These are phyloP conservation scores for Etheostoma nigrum DNA, from an alignment of 2,797 vertebrate species.

Conservation along the genomic window DNA sequence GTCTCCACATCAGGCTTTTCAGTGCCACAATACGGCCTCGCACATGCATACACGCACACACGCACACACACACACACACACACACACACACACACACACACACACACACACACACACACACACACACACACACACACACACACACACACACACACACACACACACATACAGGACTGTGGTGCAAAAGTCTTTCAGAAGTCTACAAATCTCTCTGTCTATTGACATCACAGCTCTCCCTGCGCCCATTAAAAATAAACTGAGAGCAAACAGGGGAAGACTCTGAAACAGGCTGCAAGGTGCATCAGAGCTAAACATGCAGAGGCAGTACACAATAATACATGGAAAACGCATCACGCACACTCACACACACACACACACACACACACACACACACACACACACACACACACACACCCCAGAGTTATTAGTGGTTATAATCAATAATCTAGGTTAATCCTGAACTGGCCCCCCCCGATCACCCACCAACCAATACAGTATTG, in stretches of 20 bases:
- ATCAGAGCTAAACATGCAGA: background rate
- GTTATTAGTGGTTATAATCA: constrained; percentile 34
- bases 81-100: constrained; percentile 13
- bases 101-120: constrained; percentile 18
- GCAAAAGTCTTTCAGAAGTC: constrained; percentile 69
- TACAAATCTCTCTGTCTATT: constrained; percentile 69
- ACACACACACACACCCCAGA: background rate
- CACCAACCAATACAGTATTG: constrained; percentile 15
- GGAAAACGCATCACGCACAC: constrained; percentile 3
- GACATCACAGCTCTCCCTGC: constrained; percentile 47
- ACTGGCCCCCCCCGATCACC: background rate
- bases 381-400: background rate
- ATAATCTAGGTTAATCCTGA: constrained; percentile 45
- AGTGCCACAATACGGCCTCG: constrained; percentile 69
- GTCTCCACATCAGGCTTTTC: constrained; percentile 80
- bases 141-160: constrained; percentile 23
- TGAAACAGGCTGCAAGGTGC: constrained; percentile 7
- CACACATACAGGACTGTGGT: constrained; percentile 48
- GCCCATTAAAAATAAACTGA: constrained; percentile 37
- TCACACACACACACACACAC: constrained; percentile 11
- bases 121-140: constrained; percentile 1
- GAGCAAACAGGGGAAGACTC: constrained; percentile 37
- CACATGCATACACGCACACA: background rate
- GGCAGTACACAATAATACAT: background rate
- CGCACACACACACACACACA: constrained; percentile 25